These are phyloP conservation scores for Chironomus tentans DNA, from an alignment of 2,888 invertebrate genomes.

Conservation along the genomic window DNA sequence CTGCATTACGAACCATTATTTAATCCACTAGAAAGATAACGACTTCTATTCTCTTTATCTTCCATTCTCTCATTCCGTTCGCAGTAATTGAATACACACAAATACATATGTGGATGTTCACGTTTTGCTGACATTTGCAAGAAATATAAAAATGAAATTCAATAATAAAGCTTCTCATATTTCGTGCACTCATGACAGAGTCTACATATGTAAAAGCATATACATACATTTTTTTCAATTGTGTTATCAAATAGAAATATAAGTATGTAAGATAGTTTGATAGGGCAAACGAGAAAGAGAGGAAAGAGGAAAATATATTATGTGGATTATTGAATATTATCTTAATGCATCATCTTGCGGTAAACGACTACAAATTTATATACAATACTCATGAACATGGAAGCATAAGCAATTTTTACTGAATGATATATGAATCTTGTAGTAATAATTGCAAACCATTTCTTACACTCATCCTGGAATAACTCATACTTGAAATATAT, in stretches of 20 bases:
- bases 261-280: too few relatives aligned
- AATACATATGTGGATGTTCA: too few relatives aligned
- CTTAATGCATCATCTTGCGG: conserved; percentile 18
- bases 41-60: too few relatives aligned
- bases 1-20: too few relatives aligned
- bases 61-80: too few relatives aligned
- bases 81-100: too few relatives aligned
- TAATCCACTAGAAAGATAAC: too few relatives aligned
- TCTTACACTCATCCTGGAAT: not conserved
- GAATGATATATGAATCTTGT: not conserved
- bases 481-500: too few relatives aligned
- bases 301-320: not conserved
- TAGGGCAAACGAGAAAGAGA: not conserved
- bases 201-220: too few relatives aligned
- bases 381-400: not conserved
- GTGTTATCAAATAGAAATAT: too few relatives aligned
- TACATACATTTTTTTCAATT: too few relatives aligned
- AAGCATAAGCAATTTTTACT: not conserved
- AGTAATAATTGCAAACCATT: not conserved
- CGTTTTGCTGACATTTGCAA: conserved; percentile 3
- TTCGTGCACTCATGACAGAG: too few relatives aligned
- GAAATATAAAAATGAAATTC: not conserved
- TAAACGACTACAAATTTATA: conserved; percentile 2
- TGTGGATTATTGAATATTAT: conserved; percentile 18
- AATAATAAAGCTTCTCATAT: not conserved